A percentile compares a stretch with the other conserved stretches of the same genome.
Conservation (phyloP, 2,113 vertebrate genomes). For the Alouatta palliata region DNA sequence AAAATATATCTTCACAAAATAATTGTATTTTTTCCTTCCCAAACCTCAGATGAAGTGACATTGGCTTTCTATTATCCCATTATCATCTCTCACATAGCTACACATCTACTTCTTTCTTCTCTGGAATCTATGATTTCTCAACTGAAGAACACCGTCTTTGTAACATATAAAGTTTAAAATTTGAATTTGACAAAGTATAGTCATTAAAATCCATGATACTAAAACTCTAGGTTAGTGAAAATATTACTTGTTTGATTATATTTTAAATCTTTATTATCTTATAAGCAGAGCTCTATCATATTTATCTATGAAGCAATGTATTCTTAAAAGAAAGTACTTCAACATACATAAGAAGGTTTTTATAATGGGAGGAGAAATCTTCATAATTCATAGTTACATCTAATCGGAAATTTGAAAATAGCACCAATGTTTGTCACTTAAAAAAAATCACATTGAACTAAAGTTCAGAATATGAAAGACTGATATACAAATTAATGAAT, state of each 20-base stretch:
- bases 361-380: not conserved
- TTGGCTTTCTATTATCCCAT: not conserved
- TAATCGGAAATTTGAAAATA: not conserved
- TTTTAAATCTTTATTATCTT: constrained; percentile 54
- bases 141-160: not conserved
- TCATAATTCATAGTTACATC: not conserved
- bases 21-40: not conserved
- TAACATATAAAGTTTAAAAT: not conserved
- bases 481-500: not conserved
- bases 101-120: not conserved
- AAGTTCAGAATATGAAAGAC: not conserved
- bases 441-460: not conserved
- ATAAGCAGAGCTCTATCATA: not conserved
- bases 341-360: not conserved
- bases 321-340: not conserved
- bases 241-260: not conserved
- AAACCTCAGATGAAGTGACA: not conserved
- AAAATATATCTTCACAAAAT: constrained; percentile 12
- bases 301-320: not conserved
- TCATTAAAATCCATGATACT: constrained; percentile 58
- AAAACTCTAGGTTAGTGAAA: constrained; percentile 21
- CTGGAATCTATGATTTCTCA: not conserved
- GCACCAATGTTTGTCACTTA: not conserved
- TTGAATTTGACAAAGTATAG: constrained; percentile 43
- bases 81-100: not conserved